These are phyloP conservation scores for Ceyx melanurus DNA, from an alignment of 2,113 vertebrate species.

Conservation along the genomic window DNA sequence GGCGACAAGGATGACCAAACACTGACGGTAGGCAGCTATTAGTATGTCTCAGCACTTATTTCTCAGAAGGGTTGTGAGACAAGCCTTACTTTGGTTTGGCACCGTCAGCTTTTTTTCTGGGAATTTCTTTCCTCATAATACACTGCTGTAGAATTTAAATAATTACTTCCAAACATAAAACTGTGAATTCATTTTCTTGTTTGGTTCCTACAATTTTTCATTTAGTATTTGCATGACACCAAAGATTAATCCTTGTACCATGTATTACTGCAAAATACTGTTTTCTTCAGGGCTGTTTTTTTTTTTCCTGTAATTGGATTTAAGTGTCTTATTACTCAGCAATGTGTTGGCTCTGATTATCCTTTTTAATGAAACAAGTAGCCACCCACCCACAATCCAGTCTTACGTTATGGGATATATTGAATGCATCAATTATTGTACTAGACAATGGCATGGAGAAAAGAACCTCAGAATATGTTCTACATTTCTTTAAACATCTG, in stretches of 20 bases:
- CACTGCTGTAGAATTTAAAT: background rate
- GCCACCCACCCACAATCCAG: background rate
- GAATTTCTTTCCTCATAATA: background rate
- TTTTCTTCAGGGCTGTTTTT: background rate
- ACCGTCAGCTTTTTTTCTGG: background rate
- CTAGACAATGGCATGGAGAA: background rate
- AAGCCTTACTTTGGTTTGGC: constrained; percentile 22
- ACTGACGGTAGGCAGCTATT: constrained; percentile 74
- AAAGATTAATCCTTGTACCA: background rate
- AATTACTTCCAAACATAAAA: background rate
- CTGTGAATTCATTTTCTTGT: background rate
- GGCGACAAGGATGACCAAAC: constrained; percentile 75
- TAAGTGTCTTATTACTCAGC: background rate
- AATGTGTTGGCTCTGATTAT: background rate
- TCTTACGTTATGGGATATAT: background rate
- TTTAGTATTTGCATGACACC: background rate
- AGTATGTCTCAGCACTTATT: constrained; percentile 27
- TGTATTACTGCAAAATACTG: background rate
- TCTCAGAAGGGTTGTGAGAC: background rate
- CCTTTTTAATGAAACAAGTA: background rate
- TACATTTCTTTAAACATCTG: background rate
- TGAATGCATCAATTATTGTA: background rate
- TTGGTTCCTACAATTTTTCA: background rate
- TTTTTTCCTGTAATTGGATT: background rate
- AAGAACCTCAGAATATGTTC: background rate